phyloP scores from a whole-genome alignment of 2,797 vertebrate genomes.

The Brachyrhaphis roseni region DNA sequence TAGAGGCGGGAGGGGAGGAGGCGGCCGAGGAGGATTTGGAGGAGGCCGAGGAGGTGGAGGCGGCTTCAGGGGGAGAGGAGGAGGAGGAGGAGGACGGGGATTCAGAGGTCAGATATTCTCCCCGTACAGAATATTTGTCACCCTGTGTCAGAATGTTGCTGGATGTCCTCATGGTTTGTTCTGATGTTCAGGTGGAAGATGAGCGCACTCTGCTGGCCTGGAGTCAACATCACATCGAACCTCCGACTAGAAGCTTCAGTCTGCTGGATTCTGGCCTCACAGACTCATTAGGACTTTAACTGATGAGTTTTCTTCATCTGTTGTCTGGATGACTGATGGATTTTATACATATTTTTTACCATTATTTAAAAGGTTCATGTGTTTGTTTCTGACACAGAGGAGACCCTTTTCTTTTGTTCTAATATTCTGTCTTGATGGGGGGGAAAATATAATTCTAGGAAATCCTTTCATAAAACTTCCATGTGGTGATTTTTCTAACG shows the following conservation, averaged over 20 bases:
- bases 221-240: background rate
- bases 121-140: background rate
- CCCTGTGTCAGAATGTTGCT: background rate
- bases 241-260: slow-evolving; percentile 7
- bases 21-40: slow-evolving; percentile 83
- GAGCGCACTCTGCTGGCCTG: slow-evolving; percentile 33
- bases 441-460: slow-evolving; percentile 17
- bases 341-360: slow-evolving; percentile 21
- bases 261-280: background rate
- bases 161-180: background rate
- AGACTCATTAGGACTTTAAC: slow-evolving; percentile 35
- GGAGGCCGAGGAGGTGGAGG: slow-evolving; percentile 77
- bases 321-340: slow-evolving; percentile 28
- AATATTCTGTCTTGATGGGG: slow-evolving; percentile 5
- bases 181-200: slow-evolving; percentile 69
- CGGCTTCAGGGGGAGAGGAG: slow-evolving; percentile 84
- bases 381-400: slow-evolving; percentile 1
- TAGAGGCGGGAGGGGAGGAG: slow-evolving; percentile 87
- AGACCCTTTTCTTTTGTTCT: slow-evolving; percentile 15
- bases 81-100: slow-evolving; percentile 83
- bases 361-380: slow-evolving; percentile 54
- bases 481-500: background rate
- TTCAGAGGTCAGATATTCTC: slow-evolving; percentile 86
- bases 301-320: slow-evolving; percentile 38
- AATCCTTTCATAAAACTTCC: slow-evolving; percentile 18